Base-by-base conservation (phyloP, 1,140 invertebrate genomes). In the Penaeus japonicus region DNA sequence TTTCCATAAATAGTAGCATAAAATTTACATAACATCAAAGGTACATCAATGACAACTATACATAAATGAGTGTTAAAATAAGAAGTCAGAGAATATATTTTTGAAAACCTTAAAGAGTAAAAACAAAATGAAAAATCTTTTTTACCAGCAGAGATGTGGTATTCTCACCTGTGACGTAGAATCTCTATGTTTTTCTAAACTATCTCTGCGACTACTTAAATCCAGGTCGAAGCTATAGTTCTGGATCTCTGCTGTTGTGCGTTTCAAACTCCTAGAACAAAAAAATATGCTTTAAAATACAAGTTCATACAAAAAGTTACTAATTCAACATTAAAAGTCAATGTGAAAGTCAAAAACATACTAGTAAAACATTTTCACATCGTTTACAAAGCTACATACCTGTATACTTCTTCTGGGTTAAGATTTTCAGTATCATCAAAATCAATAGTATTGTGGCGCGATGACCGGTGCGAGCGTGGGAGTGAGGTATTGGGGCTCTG, bases 161-260 rank as follows among this genome's bases (percentile, higher is more conserved):
- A 15, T 27, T 17, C 53, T 85, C 85, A 90, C 90, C 90, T 90
- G 90, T 57, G 96, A 97, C 17, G 96, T 96, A 77, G 96, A 96
- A 85, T 97, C 96, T 91, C 95, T 94, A 70, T 91, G 87, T 75
- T 89, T 91, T 83, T 91, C 91, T 75, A 91, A 84, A 80, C 89
- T 89, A 92, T 93, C 91, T 92, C 92, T 65, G 91, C 91, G 82
- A 30, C 83, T 85, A 54, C 86, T 92, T 55, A 92, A 90, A 89
- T 92, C 93, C 22, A 90, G 57, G 92, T 95, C 95, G 90, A 95
- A 96, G 91, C 95, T 96, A 91, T 97, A 97, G 93, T 96, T 97
- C 91, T 97, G 96, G 92, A 99, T 99, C 93, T 99, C 97, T 27
- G 96, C 97, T 3, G 97, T 97, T 62, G 97, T 98, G 92, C 96